phyloP scores from a whole-genome alignment of 1,140 invertebrate genomes.

The Acromyrmex heyeri region DNA sequence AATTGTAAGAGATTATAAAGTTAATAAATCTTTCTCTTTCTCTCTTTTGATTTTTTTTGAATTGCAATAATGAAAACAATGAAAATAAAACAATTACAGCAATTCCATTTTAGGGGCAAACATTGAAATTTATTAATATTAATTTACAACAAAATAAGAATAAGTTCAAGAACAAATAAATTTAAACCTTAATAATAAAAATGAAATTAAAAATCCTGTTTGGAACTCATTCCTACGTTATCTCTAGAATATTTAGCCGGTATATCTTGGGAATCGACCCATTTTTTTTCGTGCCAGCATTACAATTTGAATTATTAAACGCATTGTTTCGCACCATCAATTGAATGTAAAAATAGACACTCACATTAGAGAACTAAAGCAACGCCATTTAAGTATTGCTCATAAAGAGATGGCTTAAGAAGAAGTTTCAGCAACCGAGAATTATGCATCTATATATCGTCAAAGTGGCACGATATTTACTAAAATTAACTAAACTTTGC shows the following conservation, averaged over 20 bases:
- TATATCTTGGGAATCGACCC: constrained; percentile 19
- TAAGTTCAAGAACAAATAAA: not conserved
- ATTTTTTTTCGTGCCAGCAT: not conserved
- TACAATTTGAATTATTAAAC: constrained; percentile 46
- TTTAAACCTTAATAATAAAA: no score
- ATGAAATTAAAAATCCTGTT: not conserved
- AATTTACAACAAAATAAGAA: not conserved
- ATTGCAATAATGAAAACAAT: not conserved
- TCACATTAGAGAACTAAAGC: not conserved
- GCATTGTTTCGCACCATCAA: not conserved
- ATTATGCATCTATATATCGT: not conserved
- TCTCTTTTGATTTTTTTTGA: not conserved
- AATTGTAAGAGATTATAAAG: not conserved
- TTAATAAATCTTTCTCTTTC: not conserved
- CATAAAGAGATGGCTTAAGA: not conserved
- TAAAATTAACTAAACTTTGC: not conserved
- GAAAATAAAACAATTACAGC: not conserved
- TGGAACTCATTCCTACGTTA: not conserved
- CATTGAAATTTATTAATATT: constrained; percentile 17
- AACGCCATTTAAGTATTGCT: not conserved
- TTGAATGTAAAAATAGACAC: constrained; percentile 9
- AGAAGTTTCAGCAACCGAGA: not conserved
- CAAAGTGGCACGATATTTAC: constrained; percentile 2
- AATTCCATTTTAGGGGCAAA: not conserved
- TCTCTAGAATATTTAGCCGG: constrained; percentile 16